Conservation (phyloP, 2,797 vertebrate genomes). For the Xerus rutilus region DNA sequence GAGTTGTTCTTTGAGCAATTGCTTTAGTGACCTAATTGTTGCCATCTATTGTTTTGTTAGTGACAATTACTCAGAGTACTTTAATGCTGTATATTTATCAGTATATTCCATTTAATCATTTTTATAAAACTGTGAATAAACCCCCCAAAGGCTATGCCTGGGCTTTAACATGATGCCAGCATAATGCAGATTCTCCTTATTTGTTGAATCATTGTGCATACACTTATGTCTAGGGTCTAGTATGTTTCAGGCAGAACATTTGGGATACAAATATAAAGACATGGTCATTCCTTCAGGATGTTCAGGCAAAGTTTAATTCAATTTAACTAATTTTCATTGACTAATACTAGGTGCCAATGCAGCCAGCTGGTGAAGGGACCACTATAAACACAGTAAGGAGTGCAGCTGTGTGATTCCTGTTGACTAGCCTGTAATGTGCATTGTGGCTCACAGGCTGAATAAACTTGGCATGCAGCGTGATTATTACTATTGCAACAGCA, state of each 20-base stretch:
- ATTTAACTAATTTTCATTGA: not conserved
- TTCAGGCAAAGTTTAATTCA: not conserved
- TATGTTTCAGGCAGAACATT: not conserved
- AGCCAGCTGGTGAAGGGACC: not conserved
- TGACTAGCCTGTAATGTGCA: not conserved
- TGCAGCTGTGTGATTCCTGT: not conserved
- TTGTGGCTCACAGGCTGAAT: not conserved
- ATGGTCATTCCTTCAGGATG: not conserved
- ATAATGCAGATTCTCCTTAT: not conserved
- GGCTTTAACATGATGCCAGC: not conserved
- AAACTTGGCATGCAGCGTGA: not conserved
- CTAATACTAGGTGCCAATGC: not conserved
- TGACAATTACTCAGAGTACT: not conserved
- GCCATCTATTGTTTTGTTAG: slow-evolving; percentile 16
- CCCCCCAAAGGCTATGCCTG: not conserved
- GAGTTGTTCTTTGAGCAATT: slow-evolving; percentile 17
- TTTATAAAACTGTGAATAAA: not conserved
- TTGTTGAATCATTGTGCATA: not conserved
- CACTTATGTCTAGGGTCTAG: not conserved
- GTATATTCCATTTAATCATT: not conserved
- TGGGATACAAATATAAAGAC: slow-evolving; percentile 4
- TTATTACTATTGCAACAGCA: not conserved
- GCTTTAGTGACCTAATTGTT: slow-evolving; percentile 58
- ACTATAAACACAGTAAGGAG: not conserved
- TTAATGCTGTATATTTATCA: not conserved